phyloP scores from a whole-genome alignment of 2,113 vertebrate species.

The Cervus canadensis region DNA sequence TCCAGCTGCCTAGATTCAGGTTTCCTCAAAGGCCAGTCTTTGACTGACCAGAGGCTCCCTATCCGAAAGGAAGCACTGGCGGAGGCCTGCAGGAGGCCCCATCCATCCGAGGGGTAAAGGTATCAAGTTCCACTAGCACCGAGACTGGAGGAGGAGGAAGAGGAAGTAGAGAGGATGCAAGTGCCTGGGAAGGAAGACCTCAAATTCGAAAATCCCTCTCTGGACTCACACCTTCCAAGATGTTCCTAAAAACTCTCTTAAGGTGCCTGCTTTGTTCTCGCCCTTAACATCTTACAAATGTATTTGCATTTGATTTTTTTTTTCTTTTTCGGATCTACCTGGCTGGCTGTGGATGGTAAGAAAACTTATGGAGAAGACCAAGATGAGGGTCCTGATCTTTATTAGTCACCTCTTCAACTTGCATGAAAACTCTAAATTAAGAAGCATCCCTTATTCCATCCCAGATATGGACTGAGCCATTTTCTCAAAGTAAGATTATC shows the following conservation, averaged over 20 bases:
- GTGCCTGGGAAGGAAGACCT: neutral
- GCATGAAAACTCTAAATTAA: neutral
- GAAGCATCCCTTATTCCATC: neutral
- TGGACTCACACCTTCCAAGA: neutral
- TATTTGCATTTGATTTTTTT: neutral
- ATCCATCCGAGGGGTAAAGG: too few species aligned
- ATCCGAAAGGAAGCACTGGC: fast-evolving
- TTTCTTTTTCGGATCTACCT: neutral
- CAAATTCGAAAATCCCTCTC: neutral
- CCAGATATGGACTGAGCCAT: neutral
- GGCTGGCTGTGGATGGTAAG: neutral
- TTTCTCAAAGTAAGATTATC: neutral
- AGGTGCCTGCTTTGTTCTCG: neutral
- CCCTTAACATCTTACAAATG: neutral
- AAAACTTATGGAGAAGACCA: neutral
- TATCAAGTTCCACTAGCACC: neutral
- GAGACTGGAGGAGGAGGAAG: neutral
- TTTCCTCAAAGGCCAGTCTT: neutral
- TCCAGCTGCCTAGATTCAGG: neutral
- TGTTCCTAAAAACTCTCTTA: neutral
- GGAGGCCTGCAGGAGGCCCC: too few species aligned
- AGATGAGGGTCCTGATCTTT: neutral
- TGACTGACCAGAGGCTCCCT: neutral
- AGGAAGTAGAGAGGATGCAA: neutral
- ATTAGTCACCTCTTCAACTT: neutral